These are phyloP conservation scores for Erannis defoliaria DNA, from an alignment of 2,888 invertebrate genomes.

Conservation along the genomic window DNA sequence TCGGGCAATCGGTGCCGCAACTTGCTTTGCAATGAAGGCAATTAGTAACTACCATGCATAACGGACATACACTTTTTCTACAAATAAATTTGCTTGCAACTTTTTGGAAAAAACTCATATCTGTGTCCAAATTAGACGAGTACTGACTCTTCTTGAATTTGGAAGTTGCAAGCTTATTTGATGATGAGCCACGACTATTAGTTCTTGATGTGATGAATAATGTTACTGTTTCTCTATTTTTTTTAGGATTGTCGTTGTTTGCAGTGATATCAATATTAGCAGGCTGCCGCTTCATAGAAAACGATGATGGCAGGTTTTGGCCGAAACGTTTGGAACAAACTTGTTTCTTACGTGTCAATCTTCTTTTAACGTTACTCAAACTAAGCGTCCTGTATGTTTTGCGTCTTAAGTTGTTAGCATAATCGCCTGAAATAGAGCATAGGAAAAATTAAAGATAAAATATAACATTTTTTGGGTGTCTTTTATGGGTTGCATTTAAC, in stretches of 20 bases:
- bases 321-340: background rate
- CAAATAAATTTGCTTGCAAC: conserved; percentile 2
- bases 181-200: conserved; percentile 7
- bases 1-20: background rate
- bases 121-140: background rate
- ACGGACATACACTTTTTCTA: conserved; percentile 4
- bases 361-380: conserved; percentile 22
- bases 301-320: background rate
- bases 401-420: background rate
- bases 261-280: conserved; percentile 6
- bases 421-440: conserved; percentile 2
- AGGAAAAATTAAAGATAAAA: background rate
- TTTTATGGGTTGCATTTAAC: background rate
- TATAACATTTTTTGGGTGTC: background rate
- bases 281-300: conserved; percentile 4
- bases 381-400: conserved; percentile 20
- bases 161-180: background rate
- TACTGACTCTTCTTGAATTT: background rate
- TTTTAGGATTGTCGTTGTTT: background rate
- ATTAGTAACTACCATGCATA: background rate
- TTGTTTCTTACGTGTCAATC: conserved; percentile 8
- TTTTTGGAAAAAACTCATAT: conserved; percentile 2
- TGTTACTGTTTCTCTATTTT: background rate
- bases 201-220: conserved; percentile 8
- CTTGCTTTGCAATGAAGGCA: background rate